Conservation (phyloP, 2,888 invertebrate species). For the Cryptosula pallasiana region DNA sequence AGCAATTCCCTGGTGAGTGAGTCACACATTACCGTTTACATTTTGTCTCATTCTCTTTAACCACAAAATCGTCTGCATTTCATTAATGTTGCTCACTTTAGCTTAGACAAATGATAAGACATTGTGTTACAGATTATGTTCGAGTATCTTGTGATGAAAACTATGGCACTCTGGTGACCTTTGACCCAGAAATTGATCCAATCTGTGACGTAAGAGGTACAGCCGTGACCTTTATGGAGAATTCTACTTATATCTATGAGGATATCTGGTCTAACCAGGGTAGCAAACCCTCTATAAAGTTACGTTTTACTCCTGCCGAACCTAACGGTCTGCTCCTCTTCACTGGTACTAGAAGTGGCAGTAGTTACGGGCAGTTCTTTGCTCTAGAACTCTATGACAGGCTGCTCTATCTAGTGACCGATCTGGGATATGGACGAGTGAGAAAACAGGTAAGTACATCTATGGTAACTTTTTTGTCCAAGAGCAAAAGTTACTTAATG, state of each 20-base stretch:
- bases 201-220: not conserved
- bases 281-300: conserved; percentile 32
- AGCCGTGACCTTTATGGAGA: conserved; percentile 4
- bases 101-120: not conserved
- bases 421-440: conserved; percentile 36
- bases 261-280: not conserved
- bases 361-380: conserved; percentile 32
- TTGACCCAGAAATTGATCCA: not conserved
- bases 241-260: not conserved
- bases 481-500: no score
- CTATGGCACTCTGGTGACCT: no score
- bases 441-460: conserved; percentile 31
- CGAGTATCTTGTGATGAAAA: conserved; percentile 8
- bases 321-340: conserved; percentile 40
- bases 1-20: not conserved
- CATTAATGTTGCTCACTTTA: not conserved
- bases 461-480: no score
- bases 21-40: no score
- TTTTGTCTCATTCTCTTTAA: no score
- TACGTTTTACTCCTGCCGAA: conserved; percentile 43
- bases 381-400: conserved; percentile 48
- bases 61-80: no score
- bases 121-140: conserved; percentile 13
- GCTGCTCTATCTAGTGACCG: conserved; percentile 40
- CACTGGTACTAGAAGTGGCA: conserved; percentile 30